Base-by-base conservation (phyloP, 2,888 invertebrate species). In the Agrilus biguttatus region DNA sequence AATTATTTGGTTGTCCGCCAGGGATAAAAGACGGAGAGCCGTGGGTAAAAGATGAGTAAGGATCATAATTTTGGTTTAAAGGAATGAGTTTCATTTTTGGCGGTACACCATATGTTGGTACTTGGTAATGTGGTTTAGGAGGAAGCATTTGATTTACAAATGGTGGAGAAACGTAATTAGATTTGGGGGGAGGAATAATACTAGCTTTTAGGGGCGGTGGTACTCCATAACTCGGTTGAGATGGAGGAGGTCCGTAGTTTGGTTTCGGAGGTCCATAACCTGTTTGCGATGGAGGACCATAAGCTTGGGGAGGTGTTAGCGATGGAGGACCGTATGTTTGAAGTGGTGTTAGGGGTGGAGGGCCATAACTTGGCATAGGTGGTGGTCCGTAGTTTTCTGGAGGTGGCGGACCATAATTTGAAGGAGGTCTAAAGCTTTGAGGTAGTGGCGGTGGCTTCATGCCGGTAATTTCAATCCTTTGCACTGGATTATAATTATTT, bases 211-310 rank as follows among this genome's bases (percentile, higher is more conserved):
- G 36, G n/a, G 35, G 43, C 13, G 14, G 43, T 12, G 14, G 34
- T 23, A 21, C 12, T 33, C 36, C 36, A 10, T 36, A 17, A 13
- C 13, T 36, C 17, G 36, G 17, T 14, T 13, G 6, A 13, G 13
- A 10, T 13, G 17, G 36, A 39, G 39, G 42, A 21, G 48, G 2
- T 28, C 21, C 41, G 35, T 43, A 40, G 40, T 14, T 14, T 37
- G 37, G 21, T 36, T 48, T 46, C 17, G 56, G 58, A 14, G 52
- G 55, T 12, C 54, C 56, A 47, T 60, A 60, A 19, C 45, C 46
- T 14, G 49, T 46, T 39, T 49, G 44, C 33, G 39, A 39, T 33
- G 46, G 47, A 12, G 47, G 48, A 13, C 42, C 41, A 17, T 41
- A 43, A 17, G 33, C 7, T 21, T 21, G 21, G 5, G 32, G 21